Evolutionary conservation across 2,113 vertebrate species (phyloP).

Genomic region (Eulemur macaco): DNA sequence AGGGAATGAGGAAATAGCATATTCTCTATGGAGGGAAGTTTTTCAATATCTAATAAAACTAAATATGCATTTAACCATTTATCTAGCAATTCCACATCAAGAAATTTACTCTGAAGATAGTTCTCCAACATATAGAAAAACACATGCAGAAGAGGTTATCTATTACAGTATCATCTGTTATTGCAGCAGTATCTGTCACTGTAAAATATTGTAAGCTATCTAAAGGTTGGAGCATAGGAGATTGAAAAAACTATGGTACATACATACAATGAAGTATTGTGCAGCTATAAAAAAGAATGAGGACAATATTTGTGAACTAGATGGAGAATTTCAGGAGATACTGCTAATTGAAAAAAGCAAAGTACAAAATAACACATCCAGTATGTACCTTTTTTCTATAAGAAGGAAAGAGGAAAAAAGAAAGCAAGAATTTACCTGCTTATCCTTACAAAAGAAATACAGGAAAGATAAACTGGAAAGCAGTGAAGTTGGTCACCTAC

Average conservation of each 20-base stretch:
- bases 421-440: neutral
- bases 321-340: neutral
- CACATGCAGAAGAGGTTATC: neutral
- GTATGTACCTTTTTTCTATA: neutral
- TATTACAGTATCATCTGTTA: neutral
- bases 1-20: neutral
- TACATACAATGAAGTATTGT: neutral
- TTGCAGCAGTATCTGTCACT: neutral
- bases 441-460: neutral
- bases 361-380: neutral
- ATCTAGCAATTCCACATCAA: neutral
- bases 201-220: neutral
- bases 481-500: neutral
- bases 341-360: neutral
- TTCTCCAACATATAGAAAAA: neutral
- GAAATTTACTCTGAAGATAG: neutral
- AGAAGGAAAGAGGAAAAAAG: neutral
- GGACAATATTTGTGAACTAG: neutral
- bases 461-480: neutral
- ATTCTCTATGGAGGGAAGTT: neutral
- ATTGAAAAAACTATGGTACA: no score
- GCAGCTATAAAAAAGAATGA: neutral
- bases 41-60: neutral
- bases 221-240: neutral
- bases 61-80: neutral